Conservation (phyloP, 2,113 vertebrate genomes). For the Varanus komodoensis region DNA sequence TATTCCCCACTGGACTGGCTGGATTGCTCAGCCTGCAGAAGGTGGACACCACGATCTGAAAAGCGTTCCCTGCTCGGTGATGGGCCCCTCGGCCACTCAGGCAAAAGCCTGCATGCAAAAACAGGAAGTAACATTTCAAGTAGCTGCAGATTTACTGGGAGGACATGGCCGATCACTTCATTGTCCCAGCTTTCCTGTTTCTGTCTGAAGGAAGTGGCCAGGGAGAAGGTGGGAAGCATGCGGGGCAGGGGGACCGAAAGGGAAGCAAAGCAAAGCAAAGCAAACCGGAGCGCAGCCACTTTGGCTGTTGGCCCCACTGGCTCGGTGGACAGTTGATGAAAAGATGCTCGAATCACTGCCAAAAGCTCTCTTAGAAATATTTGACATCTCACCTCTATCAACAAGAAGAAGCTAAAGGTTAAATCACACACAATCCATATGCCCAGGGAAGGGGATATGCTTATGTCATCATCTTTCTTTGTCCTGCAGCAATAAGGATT, state of each 20-base stretch:
- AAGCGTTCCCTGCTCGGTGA: fast-evolving
- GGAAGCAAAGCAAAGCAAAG: background rate
- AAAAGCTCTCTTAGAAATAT: conserved; percentile 71
- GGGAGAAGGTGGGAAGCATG: conserved; percentile 34
- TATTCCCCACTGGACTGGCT: background rate
- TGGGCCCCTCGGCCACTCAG: fast-evolving
- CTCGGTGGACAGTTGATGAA: conserved; percentile 64
- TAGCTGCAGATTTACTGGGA: conserved; percentile 72
- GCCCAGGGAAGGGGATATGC: conserved; percentile 74
- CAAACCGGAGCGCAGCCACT: background rate
- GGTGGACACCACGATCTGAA: fast-evolving
- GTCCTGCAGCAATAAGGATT: conserved; percentile 41
- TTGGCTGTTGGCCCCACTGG: conserved; percentile 26
- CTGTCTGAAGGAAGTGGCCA: conserved; percentile 67
- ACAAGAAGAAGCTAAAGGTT: conserved; percentile 80
- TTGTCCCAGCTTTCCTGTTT: conserved; percentile 79
- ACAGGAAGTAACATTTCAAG: conserved; percentile 79
- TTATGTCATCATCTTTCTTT: conserved; percentile 75
- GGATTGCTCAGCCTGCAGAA: fast-evolving
- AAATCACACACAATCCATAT: conserved; percentile 74
- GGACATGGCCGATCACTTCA: conserved; percentile 56
- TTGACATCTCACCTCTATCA: conserved; percentile 80
- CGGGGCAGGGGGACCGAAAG: background rate
- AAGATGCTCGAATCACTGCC: conserved; percentile 67
- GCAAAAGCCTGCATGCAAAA: conserved; percentile 63